Evolutionary conservation across 2,888 invertebrate genomes (phyloP), one percentile per base, ranked within the genome.

Genomic region (Caenorhabditis sulstoni): DNA sequence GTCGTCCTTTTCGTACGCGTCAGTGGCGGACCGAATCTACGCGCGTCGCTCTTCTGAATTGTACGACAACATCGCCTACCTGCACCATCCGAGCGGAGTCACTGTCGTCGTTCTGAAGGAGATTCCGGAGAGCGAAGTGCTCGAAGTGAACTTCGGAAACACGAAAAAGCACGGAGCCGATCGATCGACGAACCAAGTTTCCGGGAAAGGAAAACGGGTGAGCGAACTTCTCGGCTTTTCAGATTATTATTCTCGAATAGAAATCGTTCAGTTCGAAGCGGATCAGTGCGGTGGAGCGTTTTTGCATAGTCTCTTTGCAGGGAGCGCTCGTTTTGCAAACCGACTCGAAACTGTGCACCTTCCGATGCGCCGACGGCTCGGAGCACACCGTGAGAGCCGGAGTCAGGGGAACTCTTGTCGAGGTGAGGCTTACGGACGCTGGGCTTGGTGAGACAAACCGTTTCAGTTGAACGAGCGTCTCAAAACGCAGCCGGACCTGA

Each of bases 11-110:
- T 81, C 81, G 16, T 83, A 85, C 58, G 65, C 73, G 11, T 78
- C 80, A 14, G 81, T 80, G 5, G 85, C 79, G 0, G 84, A 84
- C 61, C 77, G 85, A 47, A 77, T 74, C 12, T 86, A 83, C 47
- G 57, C 81, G 3, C 65, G 85, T 59, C 57, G 55, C n/a, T 57
- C 65, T n/a, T 76, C 79, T 0, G 82, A 68, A 11, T 16, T 65
- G 12, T 77, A 77, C 44, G 73, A 71, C 8, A 70, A 78, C 41
- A 75, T 86, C n/a, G 64, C 79, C 14, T 86, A 86, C 61, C 70
- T 86, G 50, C 85, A 86, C 61, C 85, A 86, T 79, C 85, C 85
- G 1, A 84, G 84, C 71, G 85, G 85, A 8, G 85, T 86, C 41
- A 84, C 85, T 3, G 85, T 86, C 20, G 62, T 84, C 47, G 82